Base-by-base conservation (phyloP, 2,797 vertebrate genomes). In the Xenopus petersii region DNA sequence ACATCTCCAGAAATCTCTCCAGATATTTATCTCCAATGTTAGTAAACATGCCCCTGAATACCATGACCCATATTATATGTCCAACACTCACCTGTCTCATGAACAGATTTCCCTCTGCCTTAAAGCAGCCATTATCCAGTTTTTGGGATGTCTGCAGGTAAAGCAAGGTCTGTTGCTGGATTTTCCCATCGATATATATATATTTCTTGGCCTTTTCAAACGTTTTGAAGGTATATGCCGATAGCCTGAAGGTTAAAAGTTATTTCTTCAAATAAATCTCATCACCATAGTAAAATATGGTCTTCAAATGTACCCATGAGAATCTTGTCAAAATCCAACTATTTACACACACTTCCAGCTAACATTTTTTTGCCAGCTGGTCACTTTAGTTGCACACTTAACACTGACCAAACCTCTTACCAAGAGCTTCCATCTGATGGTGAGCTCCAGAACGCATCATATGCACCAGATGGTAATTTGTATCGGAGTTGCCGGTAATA, bases 131-230 rank as follows among this genome's bases (percentile, higher is more conserved):
- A 17, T 12, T 64, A 10, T 64, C 13, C 3, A 73, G 62, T 24
- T 56, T 15, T n/a, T 73, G 70, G 10, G n/a, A 42, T 6, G 42
- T 73, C 42, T 7, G 11, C 70, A 73, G 62, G 48, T 30, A 73
- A 33, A 73, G 55, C 16, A 73, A 30, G 16, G 61, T 56, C 55
- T 64, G 70, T 16, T 73, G 10, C 30, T 73, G 70, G 21, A 73
- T 64, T 1, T 24, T 56, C 5, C 16, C n/a, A 56, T 73, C 70
- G 55, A 73, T 64, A 21, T 55, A 73, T 56, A 73, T 73, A 36
- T 55, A 64, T 64, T 42, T 16, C 30, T 73, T 73, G 49, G 15
- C 33, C 9, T 24, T n/a, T 64, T 64, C 30, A 13, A 73, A 73
- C 8, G 62, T 73, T 62, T 64, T 64, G 49, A 55, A 73, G 49